Percentiles rank a stretch among this genome's conserved stretches.
Evolutionary conservation across 2,113 vertebrate species (phyloP).

Genomic region (Sylvilagus bachmani): DNA sequence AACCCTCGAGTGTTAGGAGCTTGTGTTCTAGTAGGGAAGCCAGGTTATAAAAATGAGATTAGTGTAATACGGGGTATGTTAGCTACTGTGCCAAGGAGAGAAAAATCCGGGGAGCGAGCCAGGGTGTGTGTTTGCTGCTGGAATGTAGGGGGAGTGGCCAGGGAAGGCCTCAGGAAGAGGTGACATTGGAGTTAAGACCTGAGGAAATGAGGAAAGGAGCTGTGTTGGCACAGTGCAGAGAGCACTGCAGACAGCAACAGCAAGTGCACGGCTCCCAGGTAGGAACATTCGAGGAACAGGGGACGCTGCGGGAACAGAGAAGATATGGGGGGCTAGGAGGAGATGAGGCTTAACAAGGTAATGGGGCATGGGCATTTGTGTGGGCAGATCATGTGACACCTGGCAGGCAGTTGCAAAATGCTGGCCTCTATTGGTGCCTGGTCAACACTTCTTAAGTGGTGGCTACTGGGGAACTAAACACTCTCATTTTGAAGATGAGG

Average conservation of each 20-base stretch:
- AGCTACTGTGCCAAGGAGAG: neutral
- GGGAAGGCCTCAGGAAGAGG: neutral
- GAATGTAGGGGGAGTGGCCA: neutral
- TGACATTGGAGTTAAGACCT: neutral
- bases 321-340: neutral
- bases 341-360: neutral
- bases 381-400: neutral
- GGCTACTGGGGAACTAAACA: neutral
- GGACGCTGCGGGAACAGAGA: neutral
- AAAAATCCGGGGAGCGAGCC: neutral
- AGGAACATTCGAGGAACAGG: neutral
- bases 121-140: neutral
- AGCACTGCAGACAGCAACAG: neutral
- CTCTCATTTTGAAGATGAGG: conserved; percentile 6
- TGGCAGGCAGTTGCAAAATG: neutral
- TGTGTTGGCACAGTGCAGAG: neutral
- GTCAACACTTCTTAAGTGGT: neutral
- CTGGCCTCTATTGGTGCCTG: neutral
- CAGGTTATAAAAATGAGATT: neutral
- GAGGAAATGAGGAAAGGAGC: neutral
- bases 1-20: fast-evolving
- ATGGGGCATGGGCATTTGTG: neutral
- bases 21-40: neutral
- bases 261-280: neutral
- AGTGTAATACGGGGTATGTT: fast-evolving